Percentiles rank a stretch among this genome's conserved stretches.
Conservation (phyloP, 2,113 vertebrate genomes). For the Thymallus thymallus region DNA sequence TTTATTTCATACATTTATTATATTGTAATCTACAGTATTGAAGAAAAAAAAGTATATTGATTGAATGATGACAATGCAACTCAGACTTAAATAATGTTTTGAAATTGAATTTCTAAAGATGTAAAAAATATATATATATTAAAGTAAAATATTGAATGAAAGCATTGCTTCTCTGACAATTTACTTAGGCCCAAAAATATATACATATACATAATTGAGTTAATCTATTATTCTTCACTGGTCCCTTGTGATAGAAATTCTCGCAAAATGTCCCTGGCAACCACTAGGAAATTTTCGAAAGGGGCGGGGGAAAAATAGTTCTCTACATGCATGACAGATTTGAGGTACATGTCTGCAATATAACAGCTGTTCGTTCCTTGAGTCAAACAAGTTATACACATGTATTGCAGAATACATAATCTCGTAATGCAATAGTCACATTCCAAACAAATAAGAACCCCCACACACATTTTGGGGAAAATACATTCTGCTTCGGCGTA, state of each 20-base stretch:
- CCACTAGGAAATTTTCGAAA: constrained; percentile 20
- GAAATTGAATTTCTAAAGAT: too few species aligned
- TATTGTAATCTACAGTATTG: too few species aligned
- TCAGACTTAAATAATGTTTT: too few species aligned
- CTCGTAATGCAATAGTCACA: background rate
- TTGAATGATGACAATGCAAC: too few species aligned
- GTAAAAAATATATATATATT: too few species aligned
- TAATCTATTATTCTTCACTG: background rate
- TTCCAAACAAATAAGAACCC: background rate
- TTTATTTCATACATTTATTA: too few species aligned
- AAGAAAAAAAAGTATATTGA: too few species aligned
- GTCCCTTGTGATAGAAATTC: background rate
- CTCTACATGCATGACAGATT: constrained; percentile 3
- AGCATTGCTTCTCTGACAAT: too few species aligned
- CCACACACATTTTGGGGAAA: background rate
- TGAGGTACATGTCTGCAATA: background rate
- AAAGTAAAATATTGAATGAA: too few species aligned
- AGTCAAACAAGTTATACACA: background rate
- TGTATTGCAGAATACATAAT: background rate
- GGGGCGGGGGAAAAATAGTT: constrained; percentile 50
- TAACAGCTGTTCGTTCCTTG: background rate
- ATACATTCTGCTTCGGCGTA: background rate
- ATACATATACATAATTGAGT: too few species aligned
- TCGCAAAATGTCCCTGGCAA: constrained; percentile 7
- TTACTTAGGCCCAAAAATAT: too few species aligned